A percentile compares a stretch with the other conserved stretches of the same genome.
Evolutionary conservation across 1,140 invertebrate species (phyloP).

Genomic region (Halyomorpha halys): DNA sequence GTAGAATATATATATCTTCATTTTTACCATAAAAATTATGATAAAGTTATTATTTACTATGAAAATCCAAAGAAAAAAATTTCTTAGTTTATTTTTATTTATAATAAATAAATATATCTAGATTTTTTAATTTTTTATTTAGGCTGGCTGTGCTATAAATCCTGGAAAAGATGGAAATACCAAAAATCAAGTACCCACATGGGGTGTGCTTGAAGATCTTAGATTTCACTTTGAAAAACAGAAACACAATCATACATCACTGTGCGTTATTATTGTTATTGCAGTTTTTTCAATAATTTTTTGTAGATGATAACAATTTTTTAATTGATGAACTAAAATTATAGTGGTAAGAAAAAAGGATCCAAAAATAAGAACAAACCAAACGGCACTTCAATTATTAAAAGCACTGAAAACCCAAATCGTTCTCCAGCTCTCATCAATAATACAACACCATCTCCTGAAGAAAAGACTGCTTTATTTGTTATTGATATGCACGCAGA

Average conservation of each 20-base stretch:
- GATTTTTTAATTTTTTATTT: slow-evolving; percentile 5
- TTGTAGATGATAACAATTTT: background rate
- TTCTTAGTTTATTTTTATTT: no score
- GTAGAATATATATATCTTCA: no score
- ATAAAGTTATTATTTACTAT: no score
- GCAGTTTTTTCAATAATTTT: background rate
- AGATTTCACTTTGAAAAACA: slow-evolving; percentile 40
- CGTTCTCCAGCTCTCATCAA: slow-evolving; percentile 21
- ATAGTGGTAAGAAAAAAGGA: slow-evolving; percentile 35
- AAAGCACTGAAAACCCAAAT: no score
- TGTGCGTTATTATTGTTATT: background rate
- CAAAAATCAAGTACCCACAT: slow-evolving; percentile 19
- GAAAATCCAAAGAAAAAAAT: no score
- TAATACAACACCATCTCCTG: slow-evolving; percentile 28
- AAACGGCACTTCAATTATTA: background rate
- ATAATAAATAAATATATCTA: no score
- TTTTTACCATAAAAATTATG: no score
- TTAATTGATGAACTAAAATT: slow-evolving; percentile 16
- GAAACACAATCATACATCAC: slow-evolving; percentile 34
- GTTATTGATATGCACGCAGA: slow-evolving; percentile 57
- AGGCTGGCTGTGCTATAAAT: slow-evolving; percentile 17
- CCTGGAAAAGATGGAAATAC: slow-evolving; percentile 7
- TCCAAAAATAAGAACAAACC: background rate
- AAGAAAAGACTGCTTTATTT: slow-evolving; percentile 46
- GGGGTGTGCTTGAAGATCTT: slow-evolving; percentile 39